Percentiles rank a stretch among this genome's conserved stretches.
These are phyloP conservation scores for Dicyrtoma fusca DNA, from an alignment of 2,888 invertebrate species.

Conservation along the genomic window DNA sequence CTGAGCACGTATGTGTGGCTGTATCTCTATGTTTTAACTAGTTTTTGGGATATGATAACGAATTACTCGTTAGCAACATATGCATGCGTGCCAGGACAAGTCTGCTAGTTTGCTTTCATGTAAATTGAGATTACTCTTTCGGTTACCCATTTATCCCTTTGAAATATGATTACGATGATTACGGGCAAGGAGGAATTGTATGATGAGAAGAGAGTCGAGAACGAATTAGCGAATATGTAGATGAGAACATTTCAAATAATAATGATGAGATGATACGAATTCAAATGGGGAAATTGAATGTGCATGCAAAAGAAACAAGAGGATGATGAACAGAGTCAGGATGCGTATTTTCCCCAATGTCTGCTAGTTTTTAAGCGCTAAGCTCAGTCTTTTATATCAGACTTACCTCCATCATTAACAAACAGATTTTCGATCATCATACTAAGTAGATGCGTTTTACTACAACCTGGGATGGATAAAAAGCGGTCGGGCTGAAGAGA, in stretches of 20 bases:
- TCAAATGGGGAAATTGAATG: slow-evolving; percentile 38
- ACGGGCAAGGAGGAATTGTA: slow-evolving; percentile 31
- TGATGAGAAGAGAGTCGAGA: slow-evolving; percentile 17
- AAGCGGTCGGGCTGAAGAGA: slow-evolving; percentile 1
- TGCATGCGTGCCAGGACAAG: slow-evolving; percentile 25
- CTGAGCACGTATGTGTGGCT: not conserved
- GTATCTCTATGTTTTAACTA: not conserved
- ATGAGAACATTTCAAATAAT: slow-evolving; percentile 28
- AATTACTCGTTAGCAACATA: slow-evolving; percentile 31
- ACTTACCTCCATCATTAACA: slow-evolving; percentile 10
- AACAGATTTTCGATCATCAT: slow-evolving; percentile 10
- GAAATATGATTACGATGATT: slow-evolving; percentile 44
- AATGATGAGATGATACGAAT: slow-evolving; percentile 35
- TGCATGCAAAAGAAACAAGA: slow-evolving; percentile 30
- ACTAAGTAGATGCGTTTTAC: not conserved
- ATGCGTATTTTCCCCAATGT: not conserved
- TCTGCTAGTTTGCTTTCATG: slow-evolving; percentile 34
- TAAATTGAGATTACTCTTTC: slow-evolving; percentile 33
- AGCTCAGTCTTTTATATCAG: slow-evolving; percentile 9
- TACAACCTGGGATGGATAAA: not conserved
- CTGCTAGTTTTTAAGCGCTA: too few relatives aligned
- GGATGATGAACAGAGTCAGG: not conserved
- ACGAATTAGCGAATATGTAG: slow-evolving; percentile 32
- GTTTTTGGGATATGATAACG: slow-evolving; percentile 26
- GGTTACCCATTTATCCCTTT: slow-evolving; percentile 37